phyloP scores from a whole-genome alignment of 2,113 vertebrate genomes.

The Salvelinus namaycush region DNA sequence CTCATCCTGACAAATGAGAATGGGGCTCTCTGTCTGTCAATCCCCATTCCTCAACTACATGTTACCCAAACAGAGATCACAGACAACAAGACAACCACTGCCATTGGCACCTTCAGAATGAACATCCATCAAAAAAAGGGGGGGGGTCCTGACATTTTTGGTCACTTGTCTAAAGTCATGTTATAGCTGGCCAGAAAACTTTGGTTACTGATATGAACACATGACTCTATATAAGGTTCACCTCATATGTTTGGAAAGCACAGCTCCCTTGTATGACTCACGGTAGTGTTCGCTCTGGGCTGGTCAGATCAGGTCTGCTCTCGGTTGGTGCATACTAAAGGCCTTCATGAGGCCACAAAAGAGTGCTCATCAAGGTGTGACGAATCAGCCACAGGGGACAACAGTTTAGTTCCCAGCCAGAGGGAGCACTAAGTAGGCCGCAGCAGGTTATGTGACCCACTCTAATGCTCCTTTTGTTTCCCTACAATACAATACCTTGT shows the following conservation, averaged over 20 bases:
- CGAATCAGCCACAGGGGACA: conserved; percentile 29
- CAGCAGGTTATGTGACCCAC: conserved; percentile 61
- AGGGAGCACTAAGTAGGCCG: conserved; percentile 63
- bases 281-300: not conserved
- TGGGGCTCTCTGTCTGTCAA: conserved; percentile 16
- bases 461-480: conserved; percentile 61
- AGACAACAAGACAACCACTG: conserved; percentile 21
- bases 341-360: not conserved
- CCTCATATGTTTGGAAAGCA: not conserved
- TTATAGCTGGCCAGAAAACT: too few species aligned
- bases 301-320: not conserved
- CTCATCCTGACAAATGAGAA: conserved; percentile 50
- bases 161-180: too few species aligned
- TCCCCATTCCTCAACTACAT: conserved; percentile 33
- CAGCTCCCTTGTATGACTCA: not conserved
- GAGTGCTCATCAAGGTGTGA: not conserved
- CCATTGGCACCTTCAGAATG: conserved; percentile 22
- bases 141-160: not conserved
- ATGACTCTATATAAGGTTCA: too few species aligned
- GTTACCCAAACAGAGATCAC: conserved; percentile 32
- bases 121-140: conserved; percentile 33
- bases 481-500: conserved; percentile 63
- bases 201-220: too few species aligned
- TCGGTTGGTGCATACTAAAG: not conserved
- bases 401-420: conserved; percentile 48